Conservation (phyloP, 1,140 invertebrate species). For the Tetramorium alpestre region DNA sequence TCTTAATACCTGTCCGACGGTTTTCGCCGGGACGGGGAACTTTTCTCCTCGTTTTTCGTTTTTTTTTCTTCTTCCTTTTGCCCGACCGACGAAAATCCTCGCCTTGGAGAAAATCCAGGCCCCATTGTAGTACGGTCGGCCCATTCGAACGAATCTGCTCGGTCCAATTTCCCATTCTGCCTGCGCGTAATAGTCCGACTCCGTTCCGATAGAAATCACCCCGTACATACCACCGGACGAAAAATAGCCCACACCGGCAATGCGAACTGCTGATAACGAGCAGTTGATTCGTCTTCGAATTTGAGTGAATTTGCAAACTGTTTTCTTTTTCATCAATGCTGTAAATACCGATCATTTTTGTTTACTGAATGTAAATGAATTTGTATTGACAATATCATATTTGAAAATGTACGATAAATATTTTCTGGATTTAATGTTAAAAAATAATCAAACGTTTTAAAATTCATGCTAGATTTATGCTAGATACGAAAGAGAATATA, state of each 20-base stretch:
- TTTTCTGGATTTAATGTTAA: neutral
- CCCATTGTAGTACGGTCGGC: constrained; percentile 30
- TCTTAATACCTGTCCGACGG: constrained; percentile 41
- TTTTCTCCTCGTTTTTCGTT: neutral
- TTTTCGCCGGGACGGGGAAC: constrained; percentile 6
- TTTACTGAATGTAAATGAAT: neutral
- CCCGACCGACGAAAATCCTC: neutral
- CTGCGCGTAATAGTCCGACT: constrained; percentile 28
- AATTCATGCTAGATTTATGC: neutral
- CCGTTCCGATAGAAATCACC: constrained; percentile 35
- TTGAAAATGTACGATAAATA: neutral
- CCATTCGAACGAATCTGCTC: constrained; percentile 15
- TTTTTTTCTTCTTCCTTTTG: neutral
- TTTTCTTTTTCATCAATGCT: neutral
- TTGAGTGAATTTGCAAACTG: neutral
- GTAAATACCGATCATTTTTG: neutral
- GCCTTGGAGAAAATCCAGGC: constrained; percentile 21
- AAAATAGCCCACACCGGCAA: constrained; percentile 13
- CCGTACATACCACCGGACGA: neutral
- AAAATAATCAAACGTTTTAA: neutral
- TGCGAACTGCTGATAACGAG: constrained; percentile 14
- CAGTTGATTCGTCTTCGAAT: constrained; percentile 14
- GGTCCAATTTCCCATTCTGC: constrained; percentile 12
- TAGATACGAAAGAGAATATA: neutral
- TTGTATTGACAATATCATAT: neutral